These are phyloP conservation scores for Pterophyllum scalare DNA, from an alignment of 2,113 vertebrate species.

Conservation along the genomic window DNA sequence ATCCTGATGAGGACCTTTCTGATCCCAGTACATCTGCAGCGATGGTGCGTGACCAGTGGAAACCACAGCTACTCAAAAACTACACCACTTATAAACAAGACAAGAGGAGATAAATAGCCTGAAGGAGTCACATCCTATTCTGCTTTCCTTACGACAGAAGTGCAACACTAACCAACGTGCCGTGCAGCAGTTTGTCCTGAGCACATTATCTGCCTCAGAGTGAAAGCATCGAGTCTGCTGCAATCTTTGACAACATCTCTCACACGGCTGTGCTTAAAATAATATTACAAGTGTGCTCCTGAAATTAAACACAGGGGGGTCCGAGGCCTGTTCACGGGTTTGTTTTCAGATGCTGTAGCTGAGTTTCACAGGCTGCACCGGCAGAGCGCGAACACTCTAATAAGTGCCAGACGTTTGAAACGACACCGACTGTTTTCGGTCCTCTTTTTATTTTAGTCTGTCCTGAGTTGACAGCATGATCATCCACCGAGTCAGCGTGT, in stretches of 20 bases:
- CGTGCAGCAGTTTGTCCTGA: neutral
- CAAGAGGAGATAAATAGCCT: neutral
- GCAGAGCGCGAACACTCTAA: neutral
- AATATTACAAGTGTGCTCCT: neutral
- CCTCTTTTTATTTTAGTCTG: neutral
- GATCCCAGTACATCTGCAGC: neutral
- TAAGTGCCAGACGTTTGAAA: neutral
- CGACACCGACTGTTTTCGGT: too few relatives aligned
- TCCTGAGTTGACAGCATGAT: neutral
- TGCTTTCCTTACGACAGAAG: neutral
- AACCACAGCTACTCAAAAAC: neutral
- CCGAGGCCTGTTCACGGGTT: too few relatives aligned
- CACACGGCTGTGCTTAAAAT: neutral
- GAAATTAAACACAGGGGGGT: neutral
- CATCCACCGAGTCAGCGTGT: neutral
- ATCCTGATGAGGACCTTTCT: neutral
- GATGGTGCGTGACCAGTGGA: neutral
- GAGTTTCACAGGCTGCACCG: neutral
- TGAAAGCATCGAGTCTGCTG: neutral
- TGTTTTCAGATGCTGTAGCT: accelerated
- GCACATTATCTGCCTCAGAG: neutral
- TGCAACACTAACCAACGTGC: neutral
- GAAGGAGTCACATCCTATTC: neutral
- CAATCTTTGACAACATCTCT: neutral
- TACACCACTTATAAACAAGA: neutral